These are phyloP conservation scores for Reticulitermes lucifugus DNA, from an alignment of 2,888 invertebrate genomes.

Conservation along the genomic window DNA sequence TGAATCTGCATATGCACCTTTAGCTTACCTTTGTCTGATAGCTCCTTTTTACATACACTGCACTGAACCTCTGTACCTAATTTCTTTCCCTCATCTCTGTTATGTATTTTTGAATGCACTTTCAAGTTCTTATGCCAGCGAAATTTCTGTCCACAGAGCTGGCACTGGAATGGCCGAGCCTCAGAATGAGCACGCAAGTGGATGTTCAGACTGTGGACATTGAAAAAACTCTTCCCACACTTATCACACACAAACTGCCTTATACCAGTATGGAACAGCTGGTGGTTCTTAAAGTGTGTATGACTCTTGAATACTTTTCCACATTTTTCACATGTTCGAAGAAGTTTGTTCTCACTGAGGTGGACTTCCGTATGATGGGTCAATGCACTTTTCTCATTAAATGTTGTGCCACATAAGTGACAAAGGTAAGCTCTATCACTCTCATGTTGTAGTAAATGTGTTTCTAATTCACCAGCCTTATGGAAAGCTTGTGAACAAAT, in stretches of 20 bases:
- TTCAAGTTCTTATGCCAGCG: constrained; percentile 20
- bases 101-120: constrained; percentile 19
- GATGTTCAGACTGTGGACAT: not conserved
- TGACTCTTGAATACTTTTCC: constrained; percentile 18
- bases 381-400: constrained; percentile 8
- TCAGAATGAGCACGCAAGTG: constrained; percentile 10
- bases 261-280: not conserved
- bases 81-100: not conserved
- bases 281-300: not conserved
- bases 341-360: not conserved
- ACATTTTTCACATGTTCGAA: constrained; percentile 14
- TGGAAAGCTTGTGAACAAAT: not conserved
- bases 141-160: constrained; percentile 7
- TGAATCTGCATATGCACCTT: constrained; percentile 64
- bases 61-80: constrained; percentile 13
- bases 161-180: not conserved
- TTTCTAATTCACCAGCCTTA: not conserved
- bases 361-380: constrained; percentile 8
- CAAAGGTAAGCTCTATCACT: not conserved
- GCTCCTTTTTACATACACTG: constrained; percentile 5
- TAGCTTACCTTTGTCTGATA: constrained; percentile 1
- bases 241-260: constrained; percentile 1
- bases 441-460: not conserved
- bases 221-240: constrained; percentile 20
- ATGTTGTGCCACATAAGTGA: constrained; percentile 1